Percentiles rank a stretch among this genome's conserved stretches.
phyloP scores from a whole-genome alignment of 2,888 invertebrate genomes.

The Chloroclysta siterata region DNA sequence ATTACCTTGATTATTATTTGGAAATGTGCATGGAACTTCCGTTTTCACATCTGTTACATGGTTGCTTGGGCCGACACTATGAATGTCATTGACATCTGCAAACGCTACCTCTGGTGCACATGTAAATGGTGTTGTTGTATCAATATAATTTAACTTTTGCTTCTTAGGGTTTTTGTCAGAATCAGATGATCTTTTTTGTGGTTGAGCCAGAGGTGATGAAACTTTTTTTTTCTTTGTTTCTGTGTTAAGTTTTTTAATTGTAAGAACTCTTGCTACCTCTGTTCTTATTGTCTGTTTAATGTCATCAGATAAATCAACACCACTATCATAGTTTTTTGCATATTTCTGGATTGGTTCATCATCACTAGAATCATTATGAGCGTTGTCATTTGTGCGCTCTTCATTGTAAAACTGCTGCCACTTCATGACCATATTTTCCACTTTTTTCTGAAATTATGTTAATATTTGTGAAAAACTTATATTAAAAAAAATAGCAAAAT shows the following conservation, averaged over 20 bases:
- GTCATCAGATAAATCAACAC: slow-evolving; percentile 63
- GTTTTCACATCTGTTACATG: slow-evolving; percentile 54
- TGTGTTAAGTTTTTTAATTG: slow-evolving; percentile 17
- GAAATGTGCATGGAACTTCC: slow-evolving; percentile 40
- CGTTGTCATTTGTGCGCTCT: slow-evolving; percentile 44
- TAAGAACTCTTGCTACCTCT: slow-evolving; percentile 60
- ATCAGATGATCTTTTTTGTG: slow-evolving; percentile 33
- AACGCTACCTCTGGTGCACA: slow-evolving; percentile 60
- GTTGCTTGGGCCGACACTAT: slow-evolving; percentile 36
- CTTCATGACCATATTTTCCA: slow-evolving; percentile 60
- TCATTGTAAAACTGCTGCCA: slow-evolving; percentile 57
- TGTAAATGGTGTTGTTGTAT: slow-evolving; percentile 22
- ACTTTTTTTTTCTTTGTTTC: slow-evolving; percentile 28
- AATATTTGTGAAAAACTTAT: neutral
- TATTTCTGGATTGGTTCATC: slow-evolving; percentile 77
- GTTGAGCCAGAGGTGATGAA: slow-evolving; percentile 4
- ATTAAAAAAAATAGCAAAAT: too few relatives aligned
- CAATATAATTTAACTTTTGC: slow-evolving; percentile 35
- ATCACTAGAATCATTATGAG: slow-evolving; percentile 56
- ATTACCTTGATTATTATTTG: slow-evolving; percentile 31
- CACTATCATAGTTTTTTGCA: slow-evolving; percentile 59
- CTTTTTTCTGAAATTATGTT: slow-evolving; percentile 55
- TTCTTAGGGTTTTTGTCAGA: slow-evolving; percentile 37
- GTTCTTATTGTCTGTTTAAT: slow-evolving; percentile 59
- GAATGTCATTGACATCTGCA: slow-evolving; percentile 67